Evolutionary conservation across 2,888 invertebrate genomes (phyloP).

Genomic region (Heteromyza rotundicornis): DNA sequence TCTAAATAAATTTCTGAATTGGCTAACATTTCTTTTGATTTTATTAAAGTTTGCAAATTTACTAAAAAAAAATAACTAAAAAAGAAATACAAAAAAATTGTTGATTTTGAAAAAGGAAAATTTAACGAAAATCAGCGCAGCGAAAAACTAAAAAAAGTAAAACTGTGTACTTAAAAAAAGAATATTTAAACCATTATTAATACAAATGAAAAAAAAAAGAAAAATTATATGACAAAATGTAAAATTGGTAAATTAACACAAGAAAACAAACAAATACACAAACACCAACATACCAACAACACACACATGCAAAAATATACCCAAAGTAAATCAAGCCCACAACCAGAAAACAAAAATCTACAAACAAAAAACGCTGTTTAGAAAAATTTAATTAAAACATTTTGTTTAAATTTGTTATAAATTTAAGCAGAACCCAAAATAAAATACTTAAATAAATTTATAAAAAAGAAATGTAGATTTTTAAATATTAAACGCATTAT

Average conservation of each 20-base stretch:
- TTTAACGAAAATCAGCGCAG: constrained; percentile 55
- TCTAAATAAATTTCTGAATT: neutral
- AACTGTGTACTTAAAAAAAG: constrained; percentile 34
- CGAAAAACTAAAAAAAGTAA: constrained; percentile 40
- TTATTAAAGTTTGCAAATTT: constrained; percentile 3
- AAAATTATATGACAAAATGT: constrained; percentile 15
- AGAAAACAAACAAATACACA: constrained; percentile 24
- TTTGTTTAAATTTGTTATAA: constrained; percentile 38
- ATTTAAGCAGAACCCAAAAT: constrained; percentile 32
- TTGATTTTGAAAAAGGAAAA: constrained; percentile 22
- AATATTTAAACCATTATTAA: constrained; percentile 32
- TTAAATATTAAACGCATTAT: constrained; percentile 23
- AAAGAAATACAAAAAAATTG: constrained; percentile 12
- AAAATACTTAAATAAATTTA: constrained; percentile 22
- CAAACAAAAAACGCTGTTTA: constrained; percentile 17
- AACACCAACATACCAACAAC: constrained; percentile 20
- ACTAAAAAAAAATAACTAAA: constrained; percentile 34
- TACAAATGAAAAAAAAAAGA: constrained; percentile 21
- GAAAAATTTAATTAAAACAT: constrained; percentile 21
- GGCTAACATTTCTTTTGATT: constrained; percentile 3
- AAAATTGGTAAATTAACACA: constrained; percentile 24
- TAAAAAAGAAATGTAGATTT: constrained; percentile 25
- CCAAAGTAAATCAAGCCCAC: constrained; percentile 2
- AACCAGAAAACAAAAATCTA: constrained; percentile 7
- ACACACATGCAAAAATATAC: constrained; percentile 4